Evolutionary conservation across 2,888 invertebrate genomes (phyloP).

Genomic region (Leptinotarsa peninsularis): DNA sequence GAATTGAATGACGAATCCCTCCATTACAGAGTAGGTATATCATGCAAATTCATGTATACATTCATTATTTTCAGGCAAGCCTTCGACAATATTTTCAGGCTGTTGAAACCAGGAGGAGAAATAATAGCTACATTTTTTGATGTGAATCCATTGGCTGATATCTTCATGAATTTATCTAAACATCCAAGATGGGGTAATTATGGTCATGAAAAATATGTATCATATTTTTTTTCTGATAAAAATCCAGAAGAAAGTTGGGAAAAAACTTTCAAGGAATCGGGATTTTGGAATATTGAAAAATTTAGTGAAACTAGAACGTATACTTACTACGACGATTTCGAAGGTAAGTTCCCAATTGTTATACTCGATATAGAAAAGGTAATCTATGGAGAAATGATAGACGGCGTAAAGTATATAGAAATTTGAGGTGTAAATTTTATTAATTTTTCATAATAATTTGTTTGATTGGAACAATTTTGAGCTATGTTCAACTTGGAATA

Average conservation of each 20-base stretch:
- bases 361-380: neutral
- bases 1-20: no score
- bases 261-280: neutral
- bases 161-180: constrained; percentile 17
- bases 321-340: neutral
- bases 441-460: no score
- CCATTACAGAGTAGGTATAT: no score
- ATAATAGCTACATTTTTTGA: constrained; percentile 20
- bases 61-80: constrained; percentile 16
- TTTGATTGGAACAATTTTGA: no score
- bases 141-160: constrained; percentile 15
- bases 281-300: neutral
- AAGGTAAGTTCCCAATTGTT: neutral
- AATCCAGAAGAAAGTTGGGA: neutral
- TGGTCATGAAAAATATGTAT: constrained; percentile 15
- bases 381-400: no score
- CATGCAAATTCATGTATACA: no score
- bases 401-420: no score
- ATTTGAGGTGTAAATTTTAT: no score
- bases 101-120: constrained; percentile 26
- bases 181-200: constrained; percentile 21
- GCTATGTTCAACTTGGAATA: no score
- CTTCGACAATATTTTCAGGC: constrained; percentile 18
- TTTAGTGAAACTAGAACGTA: neutral
- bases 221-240: neutral